phyloP scores from a whole-genome alignment of 2,113 vertebrate genomes.

The Gnathonemus echidnorhynchus region DNA sequence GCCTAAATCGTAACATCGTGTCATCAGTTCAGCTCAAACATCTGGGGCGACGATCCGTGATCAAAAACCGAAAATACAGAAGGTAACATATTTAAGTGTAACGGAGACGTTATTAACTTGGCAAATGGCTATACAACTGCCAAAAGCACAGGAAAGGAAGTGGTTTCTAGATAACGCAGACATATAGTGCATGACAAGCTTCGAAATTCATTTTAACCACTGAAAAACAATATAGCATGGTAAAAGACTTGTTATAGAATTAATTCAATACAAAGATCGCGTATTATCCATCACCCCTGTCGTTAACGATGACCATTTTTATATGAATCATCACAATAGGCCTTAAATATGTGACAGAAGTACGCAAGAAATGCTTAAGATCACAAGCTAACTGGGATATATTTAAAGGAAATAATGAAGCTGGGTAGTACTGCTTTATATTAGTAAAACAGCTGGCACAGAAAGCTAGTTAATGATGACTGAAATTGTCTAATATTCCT shows the following conservation, averaged over 20 bases:
- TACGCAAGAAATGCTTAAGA: not conserved
- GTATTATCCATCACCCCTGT: not conserved
- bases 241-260: not conserved
- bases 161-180: not conserved
- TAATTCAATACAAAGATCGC: not conserved
- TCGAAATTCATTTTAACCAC: not conserved
- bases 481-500: not conserved
- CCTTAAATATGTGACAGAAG: not conserved
- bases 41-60: not conserved
- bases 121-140: not conserved
- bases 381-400: not conserved
- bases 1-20: not conserved
- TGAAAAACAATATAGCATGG: not conserved
- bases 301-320: not conserved
- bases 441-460: not conserved
- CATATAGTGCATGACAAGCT: not conserved
- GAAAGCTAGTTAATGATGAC: not conserved
- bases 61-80: not conserved
- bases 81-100: not conserved
- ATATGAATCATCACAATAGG: not conserved
- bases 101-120: not conserved
- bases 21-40: not conserved
- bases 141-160: not conserved
- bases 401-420: not conserved
- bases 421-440: not conserved